Percentiles rank a stretch among this genome's conserved stretches.
phyloP scores from a whole-genome alignment of 2,888 invertebrate species.

The Ypsolopha scabrella region DNA sequence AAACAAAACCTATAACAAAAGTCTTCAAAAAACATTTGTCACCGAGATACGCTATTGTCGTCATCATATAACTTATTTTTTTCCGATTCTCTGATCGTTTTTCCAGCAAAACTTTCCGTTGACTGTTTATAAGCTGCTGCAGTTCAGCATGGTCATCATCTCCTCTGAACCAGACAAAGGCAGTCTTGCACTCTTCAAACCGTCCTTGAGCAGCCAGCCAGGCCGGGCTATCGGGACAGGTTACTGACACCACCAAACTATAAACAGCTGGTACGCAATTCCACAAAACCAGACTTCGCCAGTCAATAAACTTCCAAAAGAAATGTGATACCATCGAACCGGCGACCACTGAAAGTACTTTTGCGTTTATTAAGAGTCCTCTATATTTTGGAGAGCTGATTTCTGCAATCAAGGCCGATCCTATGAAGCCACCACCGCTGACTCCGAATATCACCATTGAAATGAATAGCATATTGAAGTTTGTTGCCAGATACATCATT shows the following conservation, averaged over 20 bases:
- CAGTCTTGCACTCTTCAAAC: background rate
- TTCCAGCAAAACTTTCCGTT: background rate
- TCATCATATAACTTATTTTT: background rate
- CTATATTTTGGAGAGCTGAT: background rate
- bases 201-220: constrained; percentile 1
- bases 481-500: background rate
- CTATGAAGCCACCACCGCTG: background rate
- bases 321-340: background rate
- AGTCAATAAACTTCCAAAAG: background rate
- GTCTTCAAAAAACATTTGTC: background rate
- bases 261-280: background rate
- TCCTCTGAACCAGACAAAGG: background rate
- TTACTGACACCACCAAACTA: background rate
- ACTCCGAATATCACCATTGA: background rate
- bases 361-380: background rate
- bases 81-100: background rate
- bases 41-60: no score
- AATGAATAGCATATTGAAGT: background rate
- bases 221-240: constrained; percentile 3
- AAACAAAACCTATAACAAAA: background rate
- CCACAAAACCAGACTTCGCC: background rate
- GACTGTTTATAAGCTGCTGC: background rate
- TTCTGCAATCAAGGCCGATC: background rate
- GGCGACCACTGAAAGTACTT: background rate
- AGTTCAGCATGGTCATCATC: background rate